Conservation (phyloP, 2,797 vertebrate genomes). For the Poecile montanus region DNA sequence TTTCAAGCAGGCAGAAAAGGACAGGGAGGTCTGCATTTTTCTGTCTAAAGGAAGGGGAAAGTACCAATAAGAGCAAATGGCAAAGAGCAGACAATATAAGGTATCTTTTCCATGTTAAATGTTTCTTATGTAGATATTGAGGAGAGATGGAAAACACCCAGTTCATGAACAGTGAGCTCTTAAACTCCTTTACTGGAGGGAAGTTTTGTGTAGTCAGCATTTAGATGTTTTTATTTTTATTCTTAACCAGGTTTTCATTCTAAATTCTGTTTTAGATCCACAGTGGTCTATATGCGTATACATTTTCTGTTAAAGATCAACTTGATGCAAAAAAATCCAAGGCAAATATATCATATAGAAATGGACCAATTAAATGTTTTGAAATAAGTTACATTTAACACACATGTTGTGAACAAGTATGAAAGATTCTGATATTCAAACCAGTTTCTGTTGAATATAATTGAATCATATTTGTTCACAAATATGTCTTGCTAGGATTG, state of each 20-base stretch:
- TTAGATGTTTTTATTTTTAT: not conserved
- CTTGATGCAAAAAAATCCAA: not conserved
- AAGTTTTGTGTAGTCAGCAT: not conserved
- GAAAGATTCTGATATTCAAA: not conserved
- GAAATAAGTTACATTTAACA: not conserved
- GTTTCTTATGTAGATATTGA: not conserved
- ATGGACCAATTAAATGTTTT: not conserved
- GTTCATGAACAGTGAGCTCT: not conserved
- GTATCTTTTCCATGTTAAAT: not conserved
- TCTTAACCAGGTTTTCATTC: not conserved
- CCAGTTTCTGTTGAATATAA: not conserved
- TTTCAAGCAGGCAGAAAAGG: not conserved
- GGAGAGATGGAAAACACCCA: not conserved
- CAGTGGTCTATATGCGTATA: not conserved
- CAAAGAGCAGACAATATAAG: not conserved
- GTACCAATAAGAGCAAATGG: not conserved
- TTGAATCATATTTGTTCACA: not conserved
- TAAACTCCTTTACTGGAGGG: not conserved
- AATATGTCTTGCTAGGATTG: not conserved
- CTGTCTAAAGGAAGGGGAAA: not conserved
- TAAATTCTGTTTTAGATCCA: not conserved
- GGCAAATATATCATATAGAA: accelerated
- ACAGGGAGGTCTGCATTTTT: not conserved
- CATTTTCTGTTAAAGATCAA: not conserved
- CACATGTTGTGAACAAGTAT: not conserved